Evolutionary conservation across 2,888 invertebrate genomes (phyloP), one percentile per base, ranked within the genome.

Genomic region (Stenoptilia bipunctidactyla): DNA sequence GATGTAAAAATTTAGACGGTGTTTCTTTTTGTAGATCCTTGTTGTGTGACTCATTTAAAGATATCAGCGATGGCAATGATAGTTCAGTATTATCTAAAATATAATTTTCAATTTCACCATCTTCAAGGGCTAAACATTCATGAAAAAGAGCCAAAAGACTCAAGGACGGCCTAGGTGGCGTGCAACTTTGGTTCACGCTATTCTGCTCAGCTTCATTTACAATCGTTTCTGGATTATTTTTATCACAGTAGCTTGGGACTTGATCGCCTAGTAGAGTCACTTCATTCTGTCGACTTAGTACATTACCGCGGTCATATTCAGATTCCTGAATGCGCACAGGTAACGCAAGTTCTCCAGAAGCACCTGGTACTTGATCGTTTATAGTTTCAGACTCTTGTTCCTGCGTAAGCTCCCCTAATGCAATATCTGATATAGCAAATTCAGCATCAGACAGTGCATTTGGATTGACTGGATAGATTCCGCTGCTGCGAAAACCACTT

Each of bases 391-490:
- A 41, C n/a, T 45, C 41, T 45, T 14, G 38, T 42, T 44, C 41
- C 40, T 46, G 47, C 41, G 44, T 14, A 45, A 39, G 45, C 13
- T 44, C 43, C 15, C 40, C 40, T n/a, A n/a, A n/a, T n/a, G n/a
- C n/a, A n/a, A n/a, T n/a, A 35, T 15, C 35, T 8, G 15, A n/a
- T 2, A n/a, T 15, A 8, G 15, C 15, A 36, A n/a, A 36, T n/a
- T 15, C 8, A 15, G 4, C 9, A 2, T 36, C 15, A 10, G 15
- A n/a, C 15, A 36, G 9, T 15, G n/a, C 15, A 36, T 15, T 4
- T 15, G 36, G 15, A 15, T 27, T 14, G 13, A 27, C 12, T 9
- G 27, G 25, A 30, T 13, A 27, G 3, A 37, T 13, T 10, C 12
- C 15, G 6, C 13, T 14, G 4, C 6, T 10, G n/a, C 27, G 33